phyloP scores from a whole-genome alignment of 2,113 vertebrate genomes.

The Bothrops jararaca region DNA sequence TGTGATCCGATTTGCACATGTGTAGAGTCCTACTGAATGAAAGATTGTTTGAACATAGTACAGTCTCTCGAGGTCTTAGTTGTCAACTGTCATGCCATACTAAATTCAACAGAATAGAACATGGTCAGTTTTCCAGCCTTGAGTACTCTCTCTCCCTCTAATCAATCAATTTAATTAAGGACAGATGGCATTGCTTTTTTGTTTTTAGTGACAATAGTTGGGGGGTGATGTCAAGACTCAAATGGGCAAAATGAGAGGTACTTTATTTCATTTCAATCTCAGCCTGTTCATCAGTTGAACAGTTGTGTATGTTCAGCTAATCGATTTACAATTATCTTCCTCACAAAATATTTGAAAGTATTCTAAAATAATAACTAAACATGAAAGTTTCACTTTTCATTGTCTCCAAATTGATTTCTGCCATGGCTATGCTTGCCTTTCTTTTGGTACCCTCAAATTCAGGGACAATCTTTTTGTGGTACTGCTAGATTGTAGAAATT shows the following conservation, averaged over 20 bases:
- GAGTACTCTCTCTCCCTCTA: slow-evolving; percentile 14
- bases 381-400: background rate
- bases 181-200: slow-evolving; percentile 30
- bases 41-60: slow-evolving; percentile 32
- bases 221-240: background rate
- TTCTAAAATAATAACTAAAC: background rate
- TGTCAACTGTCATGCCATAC: background rate
- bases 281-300: background rate
- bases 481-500: background rate
- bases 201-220: background rate
- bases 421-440: too few relatives aligned
- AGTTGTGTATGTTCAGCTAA: background rate
- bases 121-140: slow-evolving; percentile 28
- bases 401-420: background rate
- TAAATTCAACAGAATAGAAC: slow-evolving; percentile 32
- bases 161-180: slow-evolving; percentile 31
- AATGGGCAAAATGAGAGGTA: background rate
- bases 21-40: slow-evolving; percentile 28
- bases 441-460: background rate
- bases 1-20: slow-evolving; percentile 26
- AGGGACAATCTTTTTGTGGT: background rate
- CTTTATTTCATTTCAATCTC: background rate
- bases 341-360: background rate
- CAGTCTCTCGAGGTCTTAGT: slow-evolving; percentile 3
- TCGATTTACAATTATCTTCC: background rate